Evolutionary conservation across 1,140 invertebrate genomes (phyloP).

Genomic region (Pinna nobilis): DNA sequence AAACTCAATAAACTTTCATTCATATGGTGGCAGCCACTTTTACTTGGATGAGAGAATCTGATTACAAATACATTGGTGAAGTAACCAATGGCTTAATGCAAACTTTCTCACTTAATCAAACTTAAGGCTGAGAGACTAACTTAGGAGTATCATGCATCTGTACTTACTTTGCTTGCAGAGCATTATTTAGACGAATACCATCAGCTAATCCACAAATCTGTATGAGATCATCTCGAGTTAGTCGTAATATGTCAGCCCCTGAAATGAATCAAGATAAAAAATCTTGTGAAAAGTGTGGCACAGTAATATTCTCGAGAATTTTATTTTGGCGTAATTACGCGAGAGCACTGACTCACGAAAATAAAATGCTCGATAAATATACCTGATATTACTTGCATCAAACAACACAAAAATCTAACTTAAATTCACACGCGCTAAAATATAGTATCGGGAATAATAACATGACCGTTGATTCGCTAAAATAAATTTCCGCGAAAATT

Average conservation of each 20-base stretch:
- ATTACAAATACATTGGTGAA: neutral
- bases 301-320: slow-evolving; percentile 90
- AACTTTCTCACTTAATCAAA: neutral
- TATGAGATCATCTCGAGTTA: slow-evolving; percentile 92
- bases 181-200: slow-evolving; percentile 92
- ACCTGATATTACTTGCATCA: no score
- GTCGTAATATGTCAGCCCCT: slow-evolving; percentile 87
- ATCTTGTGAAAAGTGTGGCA: slow-evolving; percentile 39
- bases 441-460: no score
- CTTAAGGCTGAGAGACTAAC: neutral
- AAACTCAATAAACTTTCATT: neutral
- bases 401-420: no score
- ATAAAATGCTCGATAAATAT: no score
- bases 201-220: slow-evolving; percentile 95
- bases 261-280: slow-evolving; percentile 2
- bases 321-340: slow-evolving; percentile 84
- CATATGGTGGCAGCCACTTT: neutral
- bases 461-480: no score
- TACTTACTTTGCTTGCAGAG: slow-evolving; percentile 81
- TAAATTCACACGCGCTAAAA: no score
- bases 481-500: no score
- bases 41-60: neutral
- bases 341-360: no score
- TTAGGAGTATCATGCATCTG: neutral
- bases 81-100: neutral